These are phyloP conservation scores for Punctoribates punctum DNA, from an alignment of 2,888 invertebrate genomes.

Conservation along the genomic window DNA sequence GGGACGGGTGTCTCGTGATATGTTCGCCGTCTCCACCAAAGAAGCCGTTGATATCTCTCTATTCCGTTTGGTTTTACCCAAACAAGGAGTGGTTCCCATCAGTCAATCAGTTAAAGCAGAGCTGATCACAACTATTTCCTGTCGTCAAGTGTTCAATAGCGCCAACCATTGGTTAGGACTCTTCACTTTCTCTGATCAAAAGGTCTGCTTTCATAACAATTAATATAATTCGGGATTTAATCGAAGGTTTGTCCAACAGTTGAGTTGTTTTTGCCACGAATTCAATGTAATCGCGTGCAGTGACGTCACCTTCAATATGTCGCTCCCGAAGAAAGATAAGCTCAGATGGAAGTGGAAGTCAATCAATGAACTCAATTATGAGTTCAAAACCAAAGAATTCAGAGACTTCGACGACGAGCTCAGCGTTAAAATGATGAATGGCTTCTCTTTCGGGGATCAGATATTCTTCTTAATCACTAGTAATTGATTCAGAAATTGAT, in stretches of 20 bases:
- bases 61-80: slow-evolving; percentile 8
- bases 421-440: neutral
- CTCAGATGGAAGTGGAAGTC: neutral
- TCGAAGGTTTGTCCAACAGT: neutral
- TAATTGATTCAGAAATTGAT: neutral
- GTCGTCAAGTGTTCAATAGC: neutral
- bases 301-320: neutral
- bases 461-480: slow-evolving; percentile 17
- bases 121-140: neutral
- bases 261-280: neutral
- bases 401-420: neutral
- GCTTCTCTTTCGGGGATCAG: slow-evolving; percentile 1
- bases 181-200: neutral
- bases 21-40: slow-evolving; percentile 12
- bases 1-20: neutral
- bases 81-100: neutral
- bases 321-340: neutral
- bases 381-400: neutral
- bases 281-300: neutral
- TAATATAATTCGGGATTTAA: neutral
- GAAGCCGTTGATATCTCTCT: neutral
- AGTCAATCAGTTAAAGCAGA: neutral
- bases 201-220: neutral
- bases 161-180: neutral
- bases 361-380: neutral